A percentile compares a stretch with the other conserved stretches of the same genome.
phyloP scores from a whole-genome alignment of 2,797 vertebrate species.

The Hemitrygon akajei region DNA sequence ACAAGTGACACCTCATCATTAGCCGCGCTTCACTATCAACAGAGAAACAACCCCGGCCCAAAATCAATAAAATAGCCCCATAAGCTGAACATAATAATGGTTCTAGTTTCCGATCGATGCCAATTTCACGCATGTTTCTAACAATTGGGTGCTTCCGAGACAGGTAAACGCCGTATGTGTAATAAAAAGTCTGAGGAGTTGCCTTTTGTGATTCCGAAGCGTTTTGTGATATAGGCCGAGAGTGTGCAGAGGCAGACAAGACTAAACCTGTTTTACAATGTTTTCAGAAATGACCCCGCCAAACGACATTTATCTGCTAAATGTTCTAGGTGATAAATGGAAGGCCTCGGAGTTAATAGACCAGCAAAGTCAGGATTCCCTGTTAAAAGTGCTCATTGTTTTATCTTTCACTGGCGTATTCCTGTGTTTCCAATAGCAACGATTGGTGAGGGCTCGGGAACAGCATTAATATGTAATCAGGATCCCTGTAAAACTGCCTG shows the following conservation, averaged over 20 bases:
- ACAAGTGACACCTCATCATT: not conserved
- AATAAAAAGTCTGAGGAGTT: not conserved
- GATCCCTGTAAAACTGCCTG: not conserved
- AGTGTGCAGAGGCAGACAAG: not conserved
- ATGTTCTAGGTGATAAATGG: not conserved
- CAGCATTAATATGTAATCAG: not conserved
- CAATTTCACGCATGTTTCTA: not conserved
- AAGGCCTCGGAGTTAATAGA: not conserved
- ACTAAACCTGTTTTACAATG: not conserved
- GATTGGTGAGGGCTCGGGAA: not conserved
- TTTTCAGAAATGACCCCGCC: not conserved
- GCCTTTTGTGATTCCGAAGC: not conserved
- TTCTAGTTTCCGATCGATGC: not conserved
- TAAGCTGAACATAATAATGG: not conserved
- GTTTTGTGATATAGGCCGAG: not conserved
- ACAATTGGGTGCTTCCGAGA: not conserved
- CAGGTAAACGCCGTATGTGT: not conserved
- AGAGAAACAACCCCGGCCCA: not conserved
- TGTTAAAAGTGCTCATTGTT: not conserved
- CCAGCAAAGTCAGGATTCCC: not conserved
- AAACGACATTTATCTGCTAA: not conserved
- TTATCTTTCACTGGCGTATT: conserved; percentile 3
- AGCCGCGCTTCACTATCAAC: not conserved
- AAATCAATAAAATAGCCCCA: not conserved
- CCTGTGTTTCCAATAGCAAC: not conserved